phyloP scores from a whole-genome alignment of 2,888 invertebrate species.

The Anagyrus pseudococci region DNA sequence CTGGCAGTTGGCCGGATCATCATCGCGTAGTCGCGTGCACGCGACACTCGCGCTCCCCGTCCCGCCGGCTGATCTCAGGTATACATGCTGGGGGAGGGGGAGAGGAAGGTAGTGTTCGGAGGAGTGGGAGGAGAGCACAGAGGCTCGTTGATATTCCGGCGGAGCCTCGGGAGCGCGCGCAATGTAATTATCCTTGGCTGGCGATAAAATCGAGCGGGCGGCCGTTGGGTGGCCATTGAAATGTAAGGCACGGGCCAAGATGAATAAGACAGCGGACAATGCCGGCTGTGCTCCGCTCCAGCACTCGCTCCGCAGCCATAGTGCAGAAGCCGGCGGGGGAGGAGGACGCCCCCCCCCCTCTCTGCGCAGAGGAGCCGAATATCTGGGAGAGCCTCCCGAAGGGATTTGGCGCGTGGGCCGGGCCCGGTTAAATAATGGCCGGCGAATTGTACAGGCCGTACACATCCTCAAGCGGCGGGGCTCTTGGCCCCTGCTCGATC shows the following conservation, averaged over 20 bases:
- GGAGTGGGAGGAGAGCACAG: too few relatives aligned
- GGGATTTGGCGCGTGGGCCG: slow-evolving; percentile 22
- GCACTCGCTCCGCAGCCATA: too few relatives aligned
- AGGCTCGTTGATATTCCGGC: slow-evolving; percentile 22
- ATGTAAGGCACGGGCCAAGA: slow-evolving; percentile 11
- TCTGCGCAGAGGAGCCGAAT: neutral
- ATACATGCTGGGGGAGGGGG: slow-evolving; percentile 22
- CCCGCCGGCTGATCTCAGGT: slow-evolving; percentile 28
- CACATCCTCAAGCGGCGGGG: neutral
- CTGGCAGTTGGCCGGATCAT: too few relatives aligned
- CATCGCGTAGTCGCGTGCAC: neutral
- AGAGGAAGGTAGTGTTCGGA: slow-evolving; percentile 3
- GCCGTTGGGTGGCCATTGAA: slow-evolving; percentile 2
- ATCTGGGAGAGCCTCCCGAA: slow-evolving; percentile 18
- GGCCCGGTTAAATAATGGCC: slow-evolving; percentile 30
- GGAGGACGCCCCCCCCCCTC: too few relatives aligned
- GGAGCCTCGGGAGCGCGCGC: slow-evolving; percentile 9
- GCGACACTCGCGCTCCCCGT: neutral
- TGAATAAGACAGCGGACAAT: slow-evolving; percentile 29
- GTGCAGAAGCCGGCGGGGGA: too few relatives aligned
- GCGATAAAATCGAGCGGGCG: slow-evolving; percentile 13
- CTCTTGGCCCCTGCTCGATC: neutral
- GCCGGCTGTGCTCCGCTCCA: neutral
- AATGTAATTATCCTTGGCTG: slow-evolving; percentile 24
- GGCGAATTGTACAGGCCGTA: slow-evolving; percentile 18